These are phyloP conservation scores for Hetaerina titia DNA, from an alignment of 2,888 invertebrate genomes.

Conservation along the genomic window DNA sequence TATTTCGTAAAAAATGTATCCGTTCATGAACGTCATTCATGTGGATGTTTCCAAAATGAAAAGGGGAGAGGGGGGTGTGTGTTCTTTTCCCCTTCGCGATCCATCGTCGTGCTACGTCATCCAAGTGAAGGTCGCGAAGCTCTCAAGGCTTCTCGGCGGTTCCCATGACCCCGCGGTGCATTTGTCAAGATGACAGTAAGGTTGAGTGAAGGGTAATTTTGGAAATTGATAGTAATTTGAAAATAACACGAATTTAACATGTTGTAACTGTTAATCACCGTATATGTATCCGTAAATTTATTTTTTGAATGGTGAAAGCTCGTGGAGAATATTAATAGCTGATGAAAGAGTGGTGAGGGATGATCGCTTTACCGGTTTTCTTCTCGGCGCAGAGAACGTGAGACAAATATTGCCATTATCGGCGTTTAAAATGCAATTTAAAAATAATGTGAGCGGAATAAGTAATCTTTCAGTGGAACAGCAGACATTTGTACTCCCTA, in stretches of 20 bases:
- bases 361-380: too few relatives aligned
- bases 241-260: background rate
- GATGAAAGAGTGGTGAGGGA: background rate
- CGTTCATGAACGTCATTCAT: background rate
- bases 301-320: background rate
- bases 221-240: background rate
- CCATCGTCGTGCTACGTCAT: background rate
- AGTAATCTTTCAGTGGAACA: too few relatives aligned
- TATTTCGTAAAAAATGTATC: background rate
- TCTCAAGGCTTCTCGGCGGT: background rate
- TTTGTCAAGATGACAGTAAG: slow-evolving; percentile 20
- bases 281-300: background rate
- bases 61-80: background rate
- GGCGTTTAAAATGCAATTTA: too few relatives aligned
- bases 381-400: too few relatives aligned
- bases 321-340: background rate
- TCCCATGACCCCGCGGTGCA: slow-evolving; percentile 9
- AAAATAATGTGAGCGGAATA: too few relatives aligned
- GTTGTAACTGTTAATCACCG: background rate
- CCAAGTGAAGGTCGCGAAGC: background rate
- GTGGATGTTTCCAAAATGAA: background rate
- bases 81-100: background rate
- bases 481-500: too few relatives aligned
- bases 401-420: too few relatives aligned
- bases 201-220: background rate